Evolutionary conservation across 92 coral and sea anemone species (phyloP).

Genomic region (Virgularia gustaviana): DNA sequence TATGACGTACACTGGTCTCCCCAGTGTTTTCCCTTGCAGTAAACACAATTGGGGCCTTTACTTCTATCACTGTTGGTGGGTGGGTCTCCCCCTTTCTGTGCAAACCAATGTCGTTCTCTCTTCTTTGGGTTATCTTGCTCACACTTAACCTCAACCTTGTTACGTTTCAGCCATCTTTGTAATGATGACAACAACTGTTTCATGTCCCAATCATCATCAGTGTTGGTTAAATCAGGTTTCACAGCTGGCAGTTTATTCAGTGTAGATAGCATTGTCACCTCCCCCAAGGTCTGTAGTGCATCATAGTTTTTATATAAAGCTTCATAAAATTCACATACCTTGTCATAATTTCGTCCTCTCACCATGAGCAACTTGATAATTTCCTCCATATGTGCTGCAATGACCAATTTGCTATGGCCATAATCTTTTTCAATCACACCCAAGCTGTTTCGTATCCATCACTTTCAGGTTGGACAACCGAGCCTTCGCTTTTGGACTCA

Average conservation of each 20-base stretch:
- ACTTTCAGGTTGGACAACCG: conserved; percentile 1
- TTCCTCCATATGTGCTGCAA: conserved; percentile 18
- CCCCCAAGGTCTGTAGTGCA: neutral
- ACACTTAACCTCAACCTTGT: conserved; percentile 4
- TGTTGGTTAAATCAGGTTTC: conserved; percentile 4
- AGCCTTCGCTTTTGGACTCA: neutral
- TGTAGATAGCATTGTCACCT: conserved; percentile 10
- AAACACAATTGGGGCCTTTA: conserved; percentile 2
- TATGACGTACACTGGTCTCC: conserved; percentile 8
- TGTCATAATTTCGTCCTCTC: no score
- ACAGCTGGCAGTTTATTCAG: conserved; percentile 7
- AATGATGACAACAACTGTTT: neutral
- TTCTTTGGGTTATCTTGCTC: conserved; percentile 11
- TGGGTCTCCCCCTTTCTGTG: conserved; percentile 10
- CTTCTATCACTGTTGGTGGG: neutral
- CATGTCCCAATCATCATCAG: conserved; percentile 15
- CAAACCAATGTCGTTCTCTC: conserved; percentile 38
- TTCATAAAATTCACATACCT: conserved; percentile 19
- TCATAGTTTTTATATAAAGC: neutral
- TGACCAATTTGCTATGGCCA: conserved; percentile 4
- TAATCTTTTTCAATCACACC: conserved; percentile 3
- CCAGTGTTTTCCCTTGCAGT: conserved; percentile 1
- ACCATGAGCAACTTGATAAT: conserved; percentile 1
- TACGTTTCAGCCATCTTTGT: conserved; percentile 13
- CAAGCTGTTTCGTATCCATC: conserved; percentile 3